A percentile compares a stretch with the other conserved stretches of the same genome.
These are phyloP conservation scores for Anolis sagrei DNA, from an alignment of 2,113 vertebrate species.

Conservation along the genomic window DNA sequence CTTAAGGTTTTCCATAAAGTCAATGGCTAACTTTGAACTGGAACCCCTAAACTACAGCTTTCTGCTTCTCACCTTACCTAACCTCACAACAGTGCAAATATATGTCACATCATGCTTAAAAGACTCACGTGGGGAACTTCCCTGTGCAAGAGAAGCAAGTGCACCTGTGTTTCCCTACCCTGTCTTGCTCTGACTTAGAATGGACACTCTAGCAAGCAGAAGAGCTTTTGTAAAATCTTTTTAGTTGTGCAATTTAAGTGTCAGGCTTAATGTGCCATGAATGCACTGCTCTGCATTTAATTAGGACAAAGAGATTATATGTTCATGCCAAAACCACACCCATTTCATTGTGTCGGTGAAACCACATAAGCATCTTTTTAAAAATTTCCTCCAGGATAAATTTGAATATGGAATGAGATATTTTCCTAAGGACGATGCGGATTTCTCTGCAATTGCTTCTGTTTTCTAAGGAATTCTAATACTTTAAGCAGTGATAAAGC, in stretches of 20 bases:
- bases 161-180: neutral
- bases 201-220: constrained; percentile 26
- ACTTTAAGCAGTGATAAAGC: constrained; percentile 74
- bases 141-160: neutral
- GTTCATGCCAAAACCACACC: constrained; percentile 33
- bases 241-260: neutral
- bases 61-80: neutral
- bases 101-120: neutral
- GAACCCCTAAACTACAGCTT: neutral
- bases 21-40: neutral
- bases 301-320: neutral
- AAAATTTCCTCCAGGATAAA: constrained; percentile 44
- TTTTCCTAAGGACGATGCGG: constrained; percentile 63
- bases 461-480: constrained; percentile 68
- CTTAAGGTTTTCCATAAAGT: neutral
- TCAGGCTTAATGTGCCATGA: constrained; percentile 25
- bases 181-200: constrained; percentile 13
- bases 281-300: constrained; percentile 47
- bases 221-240: neutral
- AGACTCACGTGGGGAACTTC: neutral
- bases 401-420: constrained; percentile 53
- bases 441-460: constrained; percentile 67
- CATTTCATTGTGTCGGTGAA: constrained; percentile 30
- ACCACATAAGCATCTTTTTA: constrained; percentile 25
- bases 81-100: neutral